Evolutionary conservation across 2,888 invertebrate genomes (phyloP).

Genomic region (Cephus pygmeus): DNA sequence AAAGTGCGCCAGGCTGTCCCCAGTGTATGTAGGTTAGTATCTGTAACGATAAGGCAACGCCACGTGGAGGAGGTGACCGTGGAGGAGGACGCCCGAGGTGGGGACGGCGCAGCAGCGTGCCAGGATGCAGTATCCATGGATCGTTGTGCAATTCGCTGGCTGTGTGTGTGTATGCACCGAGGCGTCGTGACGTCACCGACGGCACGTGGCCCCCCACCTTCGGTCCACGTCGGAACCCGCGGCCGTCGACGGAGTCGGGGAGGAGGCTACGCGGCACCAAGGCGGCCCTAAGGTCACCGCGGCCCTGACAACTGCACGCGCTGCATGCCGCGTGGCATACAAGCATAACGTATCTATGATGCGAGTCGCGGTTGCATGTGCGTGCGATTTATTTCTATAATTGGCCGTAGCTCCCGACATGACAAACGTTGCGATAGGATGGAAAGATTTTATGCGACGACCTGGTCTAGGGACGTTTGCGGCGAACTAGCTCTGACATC

Average conservation of each 20-base stretch:
- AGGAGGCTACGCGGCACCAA: slow-evolving; percentile 4
- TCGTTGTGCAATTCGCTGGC: neutral
- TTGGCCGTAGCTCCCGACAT: neutral
- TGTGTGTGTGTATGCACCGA: slow-evolving; percentile 8
- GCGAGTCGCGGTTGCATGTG: neutral
- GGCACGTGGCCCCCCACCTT: slow-evolving; percentile 60
- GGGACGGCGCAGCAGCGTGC: neutral
- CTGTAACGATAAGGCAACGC: neutral
- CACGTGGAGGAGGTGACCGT: slow-evolving; percentile 1
- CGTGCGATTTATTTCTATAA: slow-evolving; percentile 14
- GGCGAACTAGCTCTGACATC: too few relatives aligned
- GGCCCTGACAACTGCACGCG: slow-evolving; percentile 69
- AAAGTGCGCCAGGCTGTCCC: slow-evolving; percentile 68
- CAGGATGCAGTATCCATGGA: neutral
- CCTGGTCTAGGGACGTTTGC: slow-evolving; percentile 16
- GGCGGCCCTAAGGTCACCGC: slow-evolving; percentile 69
- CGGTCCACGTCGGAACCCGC: slow-evolving; percentile 37
- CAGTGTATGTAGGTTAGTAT: slow-evolving; percentile 58
- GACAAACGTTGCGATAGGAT: neutral
- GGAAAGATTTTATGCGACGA: neutral
- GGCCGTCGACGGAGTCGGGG: slow-evolving; percentile 24
- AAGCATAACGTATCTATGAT: slow-evolving; percentile 43
- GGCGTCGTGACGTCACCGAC: slow-evolving; percentile 56
- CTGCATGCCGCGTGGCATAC: slow-evolving; percentile 43
- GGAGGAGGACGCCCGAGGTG: slow-evolving; percentile 25